A percentile compares a stretch with the other conserved stretches of the same genome.
phyloP scores from a whole-genome alignment of 2,888 invertebrate species.

The Gari tellinella region DNA sequence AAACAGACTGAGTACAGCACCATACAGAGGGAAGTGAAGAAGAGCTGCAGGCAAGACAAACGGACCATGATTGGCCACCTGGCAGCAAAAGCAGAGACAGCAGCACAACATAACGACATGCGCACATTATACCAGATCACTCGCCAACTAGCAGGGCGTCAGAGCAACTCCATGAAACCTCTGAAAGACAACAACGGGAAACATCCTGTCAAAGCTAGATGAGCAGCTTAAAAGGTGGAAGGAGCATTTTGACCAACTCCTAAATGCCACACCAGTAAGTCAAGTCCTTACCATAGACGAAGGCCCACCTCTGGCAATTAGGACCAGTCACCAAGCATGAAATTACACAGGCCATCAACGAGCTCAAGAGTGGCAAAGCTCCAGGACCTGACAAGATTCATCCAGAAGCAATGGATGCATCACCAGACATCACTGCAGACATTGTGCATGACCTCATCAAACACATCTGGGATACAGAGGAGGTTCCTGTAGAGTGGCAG shows the following conservation, averaged over 20 bases:
- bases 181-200: background rate
- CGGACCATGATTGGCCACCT: slow-evolving; percentile 1
- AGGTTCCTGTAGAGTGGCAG: background rate
- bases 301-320: too few relatives aligned
- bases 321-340: too few relatives aligned
- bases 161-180: background rate
- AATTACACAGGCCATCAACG: too few relatives aligned
- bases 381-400: background rate
- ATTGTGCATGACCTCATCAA: background rate
- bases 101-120: background rate
- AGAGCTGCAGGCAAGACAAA: slow-evolving; percentile 4
- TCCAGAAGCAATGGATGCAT: background rate
- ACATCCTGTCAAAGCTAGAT: background rate
- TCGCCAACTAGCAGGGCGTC: background rate
- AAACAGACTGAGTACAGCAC: too few relatives aligned
- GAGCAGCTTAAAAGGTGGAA: background rate
- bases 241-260: background rate
- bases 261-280: background rate
- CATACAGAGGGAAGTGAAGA: slow-evolving; percentile 1
- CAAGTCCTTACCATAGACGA: too few relatives aligned
- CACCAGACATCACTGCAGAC: background rate
- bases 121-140: background rate
- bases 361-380: background rate
- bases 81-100: too few relatives aligned
- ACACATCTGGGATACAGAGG: slow-evolving; percentile 1